Evolutionary conservation across 2,888 invertebrate species (phyloP), one percentile per base, ranked within the genome.

Genomic region (Lasioglossum morio): DNA sequence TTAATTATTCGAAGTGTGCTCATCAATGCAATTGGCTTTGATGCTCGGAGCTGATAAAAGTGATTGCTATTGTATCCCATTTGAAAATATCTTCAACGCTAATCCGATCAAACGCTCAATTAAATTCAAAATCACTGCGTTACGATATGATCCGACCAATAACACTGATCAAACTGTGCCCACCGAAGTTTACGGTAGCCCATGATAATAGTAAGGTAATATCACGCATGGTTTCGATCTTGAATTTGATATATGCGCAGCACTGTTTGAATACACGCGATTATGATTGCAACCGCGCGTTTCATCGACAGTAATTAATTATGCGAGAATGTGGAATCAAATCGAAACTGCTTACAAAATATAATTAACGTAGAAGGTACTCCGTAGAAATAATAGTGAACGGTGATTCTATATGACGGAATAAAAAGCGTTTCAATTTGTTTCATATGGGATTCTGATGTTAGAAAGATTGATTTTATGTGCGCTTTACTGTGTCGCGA

Each of bases 111-210:
- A 19, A 40, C 37, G 72, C 48, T 16, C 81, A 72, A 81, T 78
- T 77, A 60, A 48, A 72, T 81, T 77, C 78, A 16, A 53, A 81
- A 78, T 81, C 48, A 75, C 46, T 69, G 10, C 14, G 77, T 60
- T 77, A 72, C n/a, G 57, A 77, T 77, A 81, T 30, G 63, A 77
- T 82, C 72, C 19, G 57, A n/a, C 72, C 34, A 70, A 69, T 72
- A 57, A 40, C 73, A 75, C 48, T 70, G 84, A 75, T 84, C 37
- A 53, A 74, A 77, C 40, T 23, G 23, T 40, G 27, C 69, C n/a
- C 73, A n/a, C 43, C 30, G 53, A 78, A 53, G 60, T 81, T 74
- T 43, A 72, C 48, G 34, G 34, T 60, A 60, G 16, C 73, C 48
- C 34, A 43, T 40, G 63, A 74, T 72, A 72, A 70, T 34, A 72